phyloP scores from a whole-genome alignment of 2,888 invertebrate species.

The Pristionchus exspectatus region DNA sequence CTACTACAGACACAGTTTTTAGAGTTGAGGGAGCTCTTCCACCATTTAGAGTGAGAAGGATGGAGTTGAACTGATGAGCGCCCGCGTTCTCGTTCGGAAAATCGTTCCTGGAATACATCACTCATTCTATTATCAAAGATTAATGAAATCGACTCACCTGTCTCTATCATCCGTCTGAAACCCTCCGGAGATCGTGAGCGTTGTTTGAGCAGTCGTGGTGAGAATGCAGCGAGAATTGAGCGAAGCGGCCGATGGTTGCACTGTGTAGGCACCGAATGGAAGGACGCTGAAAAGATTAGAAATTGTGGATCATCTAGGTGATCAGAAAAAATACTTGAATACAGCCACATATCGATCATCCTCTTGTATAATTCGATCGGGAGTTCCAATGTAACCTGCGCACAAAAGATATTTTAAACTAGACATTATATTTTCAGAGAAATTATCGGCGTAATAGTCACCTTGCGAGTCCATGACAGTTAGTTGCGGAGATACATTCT shows the following conservation, averaged over 20 bases:
- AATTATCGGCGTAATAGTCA: neutral
- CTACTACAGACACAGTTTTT: constrained; percentile 10
- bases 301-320: no score
- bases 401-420: no score
- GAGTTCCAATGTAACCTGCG: neutral
- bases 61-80: constrained; percentile 50
- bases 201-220: constrained; percentile 18
- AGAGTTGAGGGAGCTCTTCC: constrained; percentile 16
- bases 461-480: neutral
- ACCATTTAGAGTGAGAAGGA: neutral
- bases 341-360: neutral
- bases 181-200: constrained; percentile 39
- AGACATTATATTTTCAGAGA: no score
- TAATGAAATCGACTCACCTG: neutral
- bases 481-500: neutral
- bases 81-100: constrained; percentile 15
- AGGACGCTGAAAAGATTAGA: no score
- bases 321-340: neutral
- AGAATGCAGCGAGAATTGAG: neutral
- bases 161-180: constrained; percentile 41
- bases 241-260: neutral
- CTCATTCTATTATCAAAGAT: no score
- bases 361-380: neutral
- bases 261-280: constrained; percentile 15
- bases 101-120: constrained; percentile 19